These are phyloP conservation scores for Siphamia tubifer DNA, from an alignment of 2,113 vertebrate species.

Conservation along the genomic window DNA sequence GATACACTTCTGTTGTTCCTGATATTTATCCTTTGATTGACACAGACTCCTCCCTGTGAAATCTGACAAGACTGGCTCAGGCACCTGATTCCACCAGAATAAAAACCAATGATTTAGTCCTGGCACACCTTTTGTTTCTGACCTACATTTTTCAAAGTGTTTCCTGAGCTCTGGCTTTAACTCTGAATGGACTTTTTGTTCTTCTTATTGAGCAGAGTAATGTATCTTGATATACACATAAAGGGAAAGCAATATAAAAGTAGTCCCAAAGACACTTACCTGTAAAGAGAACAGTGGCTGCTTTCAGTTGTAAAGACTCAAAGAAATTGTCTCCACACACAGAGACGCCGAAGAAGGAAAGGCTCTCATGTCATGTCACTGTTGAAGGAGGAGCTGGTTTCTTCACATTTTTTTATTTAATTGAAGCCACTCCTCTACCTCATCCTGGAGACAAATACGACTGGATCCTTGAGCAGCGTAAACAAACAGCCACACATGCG, in stretches of 20 bases:
- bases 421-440: constrained; percentile 41
- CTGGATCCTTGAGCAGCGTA: constrained; percentile 31
- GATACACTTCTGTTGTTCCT: neutral
- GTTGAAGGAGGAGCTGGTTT: constrained; percentile 12
- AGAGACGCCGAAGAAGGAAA: neutral
- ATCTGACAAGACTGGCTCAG: neutral
- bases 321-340: neutral
- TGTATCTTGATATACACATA: neutral
- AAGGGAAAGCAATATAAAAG: neutral
- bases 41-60: neutral
- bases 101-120: neutral
- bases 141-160: constrained; percentile 3
- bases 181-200: neutral
- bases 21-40: neutral
- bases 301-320: neutral
- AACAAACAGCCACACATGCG: constrained; percentile 5
- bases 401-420: neutral
- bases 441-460: constrained; percentile 30
- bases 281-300: neutral
- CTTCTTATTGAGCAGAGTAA: neutral
- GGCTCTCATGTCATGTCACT: neutral
- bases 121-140: neutral
- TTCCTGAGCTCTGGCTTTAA: neutral
- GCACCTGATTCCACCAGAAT: neutral
- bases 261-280: constrained; percentile 34